Percentiles rank a stretch among this genome's conserved stretches.
phyloP scores from a whole-genome alignment of 37 sponge, comb jelly and placozoan genomes.

The Ianthella basta region DNA sequence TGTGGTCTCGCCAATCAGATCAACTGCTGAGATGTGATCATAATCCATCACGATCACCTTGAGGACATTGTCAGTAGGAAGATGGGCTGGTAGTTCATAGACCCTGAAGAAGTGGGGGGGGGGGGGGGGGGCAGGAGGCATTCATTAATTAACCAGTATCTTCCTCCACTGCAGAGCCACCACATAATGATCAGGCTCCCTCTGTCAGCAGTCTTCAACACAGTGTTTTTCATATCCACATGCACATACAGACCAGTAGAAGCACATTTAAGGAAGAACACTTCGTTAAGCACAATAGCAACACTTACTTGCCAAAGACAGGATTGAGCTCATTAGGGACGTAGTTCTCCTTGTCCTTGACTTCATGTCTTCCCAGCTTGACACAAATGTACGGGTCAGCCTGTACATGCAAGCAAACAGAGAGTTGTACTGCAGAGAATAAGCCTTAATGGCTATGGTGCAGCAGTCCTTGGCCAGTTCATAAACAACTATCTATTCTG shows the following conservation, averaged over 20 bases:
- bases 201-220: too few species aligned
- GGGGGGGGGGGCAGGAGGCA: too few species aligned
- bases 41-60: conserved; percentile 79
- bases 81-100: conserved; percentile 73
- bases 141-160: too few species aligned
- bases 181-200: too few species aligned
- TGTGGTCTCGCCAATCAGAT: conserved; percentile 81
- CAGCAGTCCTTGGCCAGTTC: too few species aligned
- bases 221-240: too few species aligned
- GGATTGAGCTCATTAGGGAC: conserved; percentile 82
- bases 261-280: neutral
- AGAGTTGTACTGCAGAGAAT: too few species aligned
- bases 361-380: conserved; percentile 58
- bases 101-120: neutral
- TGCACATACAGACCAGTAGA: neutral
- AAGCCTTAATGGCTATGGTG: too few species aligned
- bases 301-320: conserved; percentile 64
- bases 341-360: conserved; percentile 76
- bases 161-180: too few species aligned
- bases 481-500: too few species aligned
- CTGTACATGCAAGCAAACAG: neutral
- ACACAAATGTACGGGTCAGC: conserved; percentile 81
- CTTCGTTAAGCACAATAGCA: neutral
- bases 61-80: conserved; percentile 74
- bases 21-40: conserved; percentile 70